These are phyloP conservation scores for Squalus acanthias DNA, from an alignment of 2,797 vertebrate species.

Conservation along the genomic window DNA sequence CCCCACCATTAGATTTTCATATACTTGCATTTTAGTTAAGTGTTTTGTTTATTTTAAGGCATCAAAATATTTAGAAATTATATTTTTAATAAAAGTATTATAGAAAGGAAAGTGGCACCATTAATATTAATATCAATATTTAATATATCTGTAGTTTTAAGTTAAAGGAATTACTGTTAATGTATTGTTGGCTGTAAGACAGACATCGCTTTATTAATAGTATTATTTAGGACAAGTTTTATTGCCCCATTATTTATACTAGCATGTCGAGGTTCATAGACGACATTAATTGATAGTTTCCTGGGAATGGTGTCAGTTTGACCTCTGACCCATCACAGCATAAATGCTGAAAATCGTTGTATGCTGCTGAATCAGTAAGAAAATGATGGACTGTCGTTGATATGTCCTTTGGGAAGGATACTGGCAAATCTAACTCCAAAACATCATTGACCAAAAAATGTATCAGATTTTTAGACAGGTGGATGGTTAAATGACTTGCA, in stretches of 20 bases:
- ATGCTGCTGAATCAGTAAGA: not conserved
- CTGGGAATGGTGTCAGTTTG: not conserved
- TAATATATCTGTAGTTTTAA: not conserved
- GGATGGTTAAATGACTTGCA: slow-evolving; percentile 3
- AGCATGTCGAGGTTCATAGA: not conserved
- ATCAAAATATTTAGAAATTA: not conserved
- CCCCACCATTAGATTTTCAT: not conserved
- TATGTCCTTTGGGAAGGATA: not conserved
- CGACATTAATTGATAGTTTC: not conserved
- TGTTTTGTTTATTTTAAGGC: not conserved
- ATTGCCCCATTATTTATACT: not conserved
- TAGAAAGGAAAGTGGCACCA: no score
- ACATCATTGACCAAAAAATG: slow-evolving; percentile 1
- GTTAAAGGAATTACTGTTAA: not conserved
- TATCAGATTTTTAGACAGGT: not conserved
- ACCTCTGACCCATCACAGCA: not conserved
- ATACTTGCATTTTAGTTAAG: not conserved
- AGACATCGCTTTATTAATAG: not conserved
- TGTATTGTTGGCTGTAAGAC: not conserved
- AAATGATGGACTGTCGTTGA: not conserved
- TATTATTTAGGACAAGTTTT: not conserved
- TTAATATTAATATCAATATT: not conserved
- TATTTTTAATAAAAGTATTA: not conserved
- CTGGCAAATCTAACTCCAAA: not conserved
- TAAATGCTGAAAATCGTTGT: slow-evolving; percentile 16